These are phyloP conservation scores for Umimayanthus kanabou DNA, from an alignment of 92 coral and sea anemone genomes.

Conservation along the genomic window DNA sequence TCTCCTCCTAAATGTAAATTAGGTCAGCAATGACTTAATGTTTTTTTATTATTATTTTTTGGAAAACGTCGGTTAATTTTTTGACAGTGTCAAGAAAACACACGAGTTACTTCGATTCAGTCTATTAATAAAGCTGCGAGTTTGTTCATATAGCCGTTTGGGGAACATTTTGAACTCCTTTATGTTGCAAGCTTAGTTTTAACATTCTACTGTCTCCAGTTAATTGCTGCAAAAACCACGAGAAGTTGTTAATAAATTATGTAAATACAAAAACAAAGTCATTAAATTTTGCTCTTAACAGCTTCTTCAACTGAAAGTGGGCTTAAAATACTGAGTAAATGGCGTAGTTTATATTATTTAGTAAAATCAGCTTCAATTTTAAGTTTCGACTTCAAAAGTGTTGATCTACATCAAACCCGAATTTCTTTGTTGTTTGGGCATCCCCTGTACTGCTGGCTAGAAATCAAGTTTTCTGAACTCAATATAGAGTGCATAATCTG, in stretches of 20 bases:
- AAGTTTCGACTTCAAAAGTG: background rate
- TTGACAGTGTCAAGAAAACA: background rate
- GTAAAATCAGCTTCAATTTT: background rate
- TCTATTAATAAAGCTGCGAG: background rate
- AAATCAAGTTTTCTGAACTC: too few relatives aligned
- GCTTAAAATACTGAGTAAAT: background rate
- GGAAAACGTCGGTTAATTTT: too few relatives aligned
- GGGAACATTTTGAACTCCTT: background rate
- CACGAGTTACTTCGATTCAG: background rate
- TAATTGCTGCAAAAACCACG: background rate
- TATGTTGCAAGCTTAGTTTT: background rate
- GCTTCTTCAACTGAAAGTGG: background rate
- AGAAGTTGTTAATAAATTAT: background rate
- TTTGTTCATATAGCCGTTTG: background rate
- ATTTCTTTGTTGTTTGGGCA: too few relatives aligned
- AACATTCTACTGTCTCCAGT: conserved; percentile 1
- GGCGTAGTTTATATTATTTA: background rate
- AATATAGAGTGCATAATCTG: too few relatives aligned
- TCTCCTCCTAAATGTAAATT: background rate
- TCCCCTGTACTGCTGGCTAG: too few relatives aligned
- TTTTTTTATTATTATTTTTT: too few relatives aligned
- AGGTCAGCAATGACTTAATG: too few relatives aligned
- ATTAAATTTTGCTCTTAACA: background rate
- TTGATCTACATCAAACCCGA: background rate
- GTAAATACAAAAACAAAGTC: background rate